These are phyloP conservation scores for Manduca sexta DNA, from an alignment of 1,140 invertebrate species.

Conservation along the genomic window DNA sequence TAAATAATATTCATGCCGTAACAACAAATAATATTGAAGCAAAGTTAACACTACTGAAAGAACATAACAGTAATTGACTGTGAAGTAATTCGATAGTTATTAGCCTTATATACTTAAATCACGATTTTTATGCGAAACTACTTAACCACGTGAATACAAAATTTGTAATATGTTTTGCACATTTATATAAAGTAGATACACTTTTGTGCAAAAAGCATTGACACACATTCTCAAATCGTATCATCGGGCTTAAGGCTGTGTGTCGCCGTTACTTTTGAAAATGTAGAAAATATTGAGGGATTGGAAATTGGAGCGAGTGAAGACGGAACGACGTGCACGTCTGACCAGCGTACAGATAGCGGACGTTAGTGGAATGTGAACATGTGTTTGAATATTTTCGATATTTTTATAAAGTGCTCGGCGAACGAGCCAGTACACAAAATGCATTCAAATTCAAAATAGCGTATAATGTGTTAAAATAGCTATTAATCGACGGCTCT, in stretches of 20 bases:
- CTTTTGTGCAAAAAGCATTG: no score
- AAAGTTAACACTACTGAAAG: no score
- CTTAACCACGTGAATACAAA: not conserved
- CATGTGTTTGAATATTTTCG: not conserved
- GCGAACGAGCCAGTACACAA: slow-evolving; percentile 2
- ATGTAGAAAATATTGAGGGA: slow-evolving; percentile 4
- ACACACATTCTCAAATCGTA: slow-evolving; percentile 21
- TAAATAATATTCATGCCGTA: no score
- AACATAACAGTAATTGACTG: no score
- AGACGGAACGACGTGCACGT: not conserved
- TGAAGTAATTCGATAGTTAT: no score
- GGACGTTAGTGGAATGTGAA: no score
- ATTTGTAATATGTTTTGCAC: no score
- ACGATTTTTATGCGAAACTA: not conserved
- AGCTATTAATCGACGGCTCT: not conserved
- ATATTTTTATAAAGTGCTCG: slow-evolving; percentile 3
- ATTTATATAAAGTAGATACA: no score
- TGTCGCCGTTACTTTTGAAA: slow-evolving; percentile 17
- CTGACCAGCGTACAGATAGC: no score
- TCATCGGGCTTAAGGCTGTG: slow-evolving; percentile 25
- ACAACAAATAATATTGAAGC: no score
- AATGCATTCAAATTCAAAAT: slow-evolving; percentile 4
- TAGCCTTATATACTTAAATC: no score
- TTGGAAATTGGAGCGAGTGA: not conserved
- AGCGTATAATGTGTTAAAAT: slow-evolving; percentile 1